phyloP scores from a whole-genome alignment of 2,797 vertebrate genomes.

The Microhierax caerulescens region DNA sequence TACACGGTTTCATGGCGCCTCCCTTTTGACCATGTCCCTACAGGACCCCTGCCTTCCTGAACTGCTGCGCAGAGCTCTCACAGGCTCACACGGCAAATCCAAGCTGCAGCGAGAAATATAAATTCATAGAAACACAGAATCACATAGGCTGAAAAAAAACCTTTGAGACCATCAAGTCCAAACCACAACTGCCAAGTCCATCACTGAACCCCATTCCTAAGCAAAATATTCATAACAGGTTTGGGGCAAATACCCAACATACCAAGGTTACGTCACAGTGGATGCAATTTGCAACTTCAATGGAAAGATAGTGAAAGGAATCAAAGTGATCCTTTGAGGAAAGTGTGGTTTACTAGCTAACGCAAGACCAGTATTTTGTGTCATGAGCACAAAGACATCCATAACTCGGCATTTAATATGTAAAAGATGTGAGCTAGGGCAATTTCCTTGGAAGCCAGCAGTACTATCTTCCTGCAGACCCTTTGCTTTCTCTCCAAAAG shows the following conservation, averaged over 20 bases:
- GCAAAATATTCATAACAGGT: neutral
- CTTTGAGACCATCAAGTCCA: too few relatives aligned
- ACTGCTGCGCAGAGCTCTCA: neutral
- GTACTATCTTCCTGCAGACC: neutral
- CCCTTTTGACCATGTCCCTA: neutral
- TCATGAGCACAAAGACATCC: neutral
- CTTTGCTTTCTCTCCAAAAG: neutral
- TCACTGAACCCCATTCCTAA: too few relatives aligned
- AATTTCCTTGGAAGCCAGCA: neutral
- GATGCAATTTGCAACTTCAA: neutral
- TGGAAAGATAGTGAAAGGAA: neutral
- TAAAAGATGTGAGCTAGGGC: neutral
- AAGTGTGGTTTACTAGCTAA: neutral
- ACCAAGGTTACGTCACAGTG: neutral
- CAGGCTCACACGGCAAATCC: neutral
- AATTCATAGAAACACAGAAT: neutral
- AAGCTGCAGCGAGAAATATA: neutral
- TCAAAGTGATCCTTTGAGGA: neutral
- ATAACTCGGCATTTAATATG: neutral
- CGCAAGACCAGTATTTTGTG: neutral
- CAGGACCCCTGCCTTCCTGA: neutral
- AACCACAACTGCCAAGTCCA: too few relatives aligned
- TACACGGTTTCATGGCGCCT: neutral
- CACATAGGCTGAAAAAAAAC: too few relatives aligned
- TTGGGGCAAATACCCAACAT: conserved; percentile 2